Percentiles rank a stretch among this genome's conserved stretches.
These are phyloP conservation scores for Lasioglossum pauxillum DNA, from an alignment of 2,888 invertebrate species.

Conservation along the genomic window DNA sequence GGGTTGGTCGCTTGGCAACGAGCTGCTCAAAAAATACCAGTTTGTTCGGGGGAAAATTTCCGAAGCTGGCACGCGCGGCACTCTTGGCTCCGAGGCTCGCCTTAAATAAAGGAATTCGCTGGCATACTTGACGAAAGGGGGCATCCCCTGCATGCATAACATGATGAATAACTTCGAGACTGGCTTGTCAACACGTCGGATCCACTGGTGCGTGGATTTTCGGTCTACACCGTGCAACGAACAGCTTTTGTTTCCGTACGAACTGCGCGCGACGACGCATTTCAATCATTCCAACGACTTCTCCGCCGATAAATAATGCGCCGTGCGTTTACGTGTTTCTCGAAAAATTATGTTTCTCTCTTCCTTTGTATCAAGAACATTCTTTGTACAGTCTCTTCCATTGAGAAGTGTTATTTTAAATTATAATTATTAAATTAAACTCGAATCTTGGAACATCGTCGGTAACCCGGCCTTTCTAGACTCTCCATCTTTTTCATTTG, in stretches of 20 bases:
- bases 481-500: background rate
- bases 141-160: conserved; percentile 46
- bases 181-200: conserved; percentile 35
- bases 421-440: no score
- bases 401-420: no score
- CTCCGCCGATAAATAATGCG: background rate
- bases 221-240: conserved; percentile 20
- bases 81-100: conserved; percentile 29
- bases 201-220: conserved; percentile 8
- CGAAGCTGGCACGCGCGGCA: conserved; percentile 37
- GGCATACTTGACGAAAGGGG: conserved; percentile 20
- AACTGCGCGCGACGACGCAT: background rate
- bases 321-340: background rate
- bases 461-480: background rate
- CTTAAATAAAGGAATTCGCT: conserved; percentile 40
- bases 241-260: background rate
- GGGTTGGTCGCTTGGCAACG: conserved; percentile 48
- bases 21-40: conserved; percentile 8
- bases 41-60: conserved; percentile 8
- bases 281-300: background rate
- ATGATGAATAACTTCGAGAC: conserved; percentile 47
- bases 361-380: background rate
- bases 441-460: background rate
- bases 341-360: background rate
- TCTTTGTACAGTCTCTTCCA: background rate